phyloP scores from a whole-genome alignment of 2,888 invertebrate genomes.

The Microplitis deprimator region DNA sequence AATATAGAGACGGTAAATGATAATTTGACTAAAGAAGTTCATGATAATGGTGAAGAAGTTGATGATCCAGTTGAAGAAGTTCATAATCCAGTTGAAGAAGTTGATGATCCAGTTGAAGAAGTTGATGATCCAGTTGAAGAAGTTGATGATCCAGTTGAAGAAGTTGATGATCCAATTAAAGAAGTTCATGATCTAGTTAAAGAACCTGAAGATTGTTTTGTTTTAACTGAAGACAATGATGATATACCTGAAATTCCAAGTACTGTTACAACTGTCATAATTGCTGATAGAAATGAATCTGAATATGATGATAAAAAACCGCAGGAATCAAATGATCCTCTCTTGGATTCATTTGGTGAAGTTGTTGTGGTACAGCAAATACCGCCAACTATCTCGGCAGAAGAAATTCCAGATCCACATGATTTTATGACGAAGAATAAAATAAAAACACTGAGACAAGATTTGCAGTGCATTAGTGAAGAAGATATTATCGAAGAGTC shows the following conservation, averaged over 20 bases:
- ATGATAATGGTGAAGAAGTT: background rate
- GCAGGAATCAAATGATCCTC: background rate
- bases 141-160: background rate
- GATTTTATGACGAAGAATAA: conserved; percentile 53
- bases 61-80: conserved; percentile 38
- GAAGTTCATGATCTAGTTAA: background rate
- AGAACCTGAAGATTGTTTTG: conserved; percentile 50
- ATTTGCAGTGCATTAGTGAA: conserved; percentile 63
- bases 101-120: conserved; percentile 53
- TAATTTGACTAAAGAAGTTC: conserved; percentile 36
- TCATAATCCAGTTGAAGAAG: conserved; percentile 64
- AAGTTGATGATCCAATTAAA: conserved; percentile 34
- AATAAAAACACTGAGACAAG: conserved; percentile 53
- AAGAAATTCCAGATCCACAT: conserved; percentile 50
- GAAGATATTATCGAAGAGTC: conserved; percentile 23
- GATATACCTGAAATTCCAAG: conserved; percentile 63
- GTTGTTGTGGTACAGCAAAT: background rate
- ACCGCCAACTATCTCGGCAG: conserved; percentile 18
- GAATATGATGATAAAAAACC: background rate
- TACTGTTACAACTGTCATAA: conserved; percentile 65
- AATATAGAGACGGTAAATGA: conserved; percentile 1
- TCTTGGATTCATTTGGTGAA: background rate
- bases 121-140: too few species aligned
- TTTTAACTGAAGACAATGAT: conserved; percentile 64
- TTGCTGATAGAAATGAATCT: conserved; percentile 52